Evolutionary conservation across 1,140 invertebrate genomes (phyloP).

Genomic region (Portunus trituberculatus): DNA sequence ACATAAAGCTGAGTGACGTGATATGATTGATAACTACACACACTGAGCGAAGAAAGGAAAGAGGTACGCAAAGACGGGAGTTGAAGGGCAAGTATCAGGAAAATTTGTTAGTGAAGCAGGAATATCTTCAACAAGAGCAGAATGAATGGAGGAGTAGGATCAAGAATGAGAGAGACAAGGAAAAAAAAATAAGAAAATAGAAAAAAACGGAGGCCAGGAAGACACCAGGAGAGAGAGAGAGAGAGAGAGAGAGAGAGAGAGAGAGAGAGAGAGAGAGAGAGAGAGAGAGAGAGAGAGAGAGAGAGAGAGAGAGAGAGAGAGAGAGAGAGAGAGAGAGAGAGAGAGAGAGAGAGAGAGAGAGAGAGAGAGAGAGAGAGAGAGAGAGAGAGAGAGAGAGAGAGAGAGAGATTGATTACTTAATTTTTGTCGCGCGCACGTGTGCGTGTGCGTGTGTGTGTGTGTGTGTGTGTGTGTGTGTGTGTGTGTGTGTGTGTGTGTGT

Average conservation of each 20-base stretch:
- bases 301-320: no score
- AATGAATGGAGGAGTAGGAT: not conserved
- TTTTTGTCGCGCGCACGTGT: no score
- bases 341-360: constrained; percentile 1
- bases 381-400: no score
- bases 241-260: constrained; percentile 1
- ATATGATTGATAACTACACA: not conserved
- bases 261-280: not conserved
- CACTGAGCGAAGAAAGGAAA: not conserved
- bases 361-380: not conserved
- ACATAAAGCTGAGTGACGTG: not conserved
- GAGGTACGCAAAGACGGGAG: not conserved
- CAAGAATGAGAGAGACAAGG: not conserved
- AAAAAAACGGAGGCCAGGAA: not conserved
- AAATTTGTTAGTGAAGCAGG: not conserved
- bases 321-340: not conserved
- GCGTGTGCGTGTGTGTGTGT: no score
- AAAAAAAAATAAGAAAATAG: not conserved
- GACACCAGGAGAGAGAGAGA: not conserved
- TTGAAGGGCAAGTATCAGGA: not conserved
- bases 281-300: no score
- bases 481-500: no score
- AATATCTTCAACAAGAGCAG: not conserved
- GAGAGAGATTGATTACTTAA: no score
- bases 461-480: no score